Evolutionary conservation across 2,113 vertebrate species (phyloP).

Genomic region (Phalacrocorax pelagicus): DNA sequence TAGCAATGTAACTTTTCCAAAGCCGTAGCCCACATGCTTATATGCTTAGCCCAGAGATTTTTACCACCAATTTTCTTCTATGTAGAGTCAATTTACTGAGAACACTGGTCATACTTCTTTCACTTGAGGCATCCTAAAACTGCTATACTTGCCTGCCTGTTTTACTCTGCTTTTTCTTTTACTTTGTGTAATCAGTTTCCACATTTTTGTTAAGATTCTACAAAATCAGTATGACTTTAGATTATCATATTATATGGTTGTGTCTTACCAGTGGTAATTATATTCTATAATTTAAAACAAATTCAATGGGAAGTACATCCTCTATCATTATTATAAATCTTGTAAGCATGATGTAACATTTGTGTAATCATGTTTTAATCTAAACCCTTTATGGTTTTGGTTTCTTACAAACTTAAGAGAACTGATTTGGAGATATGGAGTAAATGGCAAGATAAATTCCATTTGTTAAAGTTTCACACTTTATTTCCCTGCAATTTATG

Average conservation of each 20-base stretch:
- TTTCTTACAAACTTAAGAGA: conserved; percentile 1
- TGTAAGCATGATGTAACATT: neutral
- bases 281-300: neutral
- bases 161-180: conserved; percentile 26
- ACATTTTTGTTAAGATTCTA: conserved; percentile 26
- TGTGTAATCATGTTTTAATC: conserved; percentile 34
- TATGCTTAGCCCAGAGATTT: neutral
- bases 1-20: conserved; percentile 14
- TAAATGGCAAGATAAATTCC: neutral
- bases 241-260: conserved; percentile 2
- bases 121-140: conserved; percentile 19
- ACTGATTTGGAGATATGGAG: neutral
- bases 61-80: conserved; percentile 4
- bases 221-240: neutral
- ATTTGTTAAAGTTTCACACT: conserved; percentile 3
- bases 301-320: neutral
- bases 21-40: conserved; percentile 1
- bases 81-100: conserved; percentile 42
- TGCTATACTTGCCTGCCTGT: conserved; percentile 18
- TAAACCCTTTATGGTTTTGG: neutral
- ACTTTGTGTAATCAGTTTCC: conserved; percentile 17
- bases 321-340: conserved; percentile 3
- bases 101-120: conserved; percentile 6
- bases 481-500: conserved; percentile 31
- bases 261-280: neutral